phyloP scores from a whole-genome alignment of 1,140 invertebrate species.

The Tetragonula clypearis region DNA sequence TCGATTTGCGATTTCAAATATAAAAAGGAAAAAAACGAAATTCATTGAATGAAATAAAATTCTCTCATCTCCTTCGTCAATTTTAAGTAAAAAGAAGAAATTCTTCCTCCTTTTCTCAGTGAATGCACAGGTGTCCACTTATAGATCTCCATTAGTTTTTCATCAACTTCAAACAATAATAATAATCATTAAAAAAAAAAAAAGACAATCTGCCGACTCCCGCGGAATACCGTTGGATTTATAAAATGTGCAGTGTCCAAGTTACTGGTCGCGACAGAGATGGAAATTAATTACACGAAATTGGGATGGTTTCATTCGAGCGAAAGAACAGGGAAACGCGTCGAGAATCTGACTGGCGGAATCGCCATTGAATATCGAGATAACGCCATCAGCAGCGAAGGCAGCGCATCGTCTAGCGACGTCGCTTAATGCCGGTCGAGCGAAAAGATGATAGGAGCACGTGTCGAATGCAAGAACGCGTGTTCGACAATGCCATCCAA shows the following conservation, averaged over 20 bases:
- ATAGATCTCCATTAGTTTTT: background rate
- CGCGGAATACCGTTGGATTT: too few relatives aligned
- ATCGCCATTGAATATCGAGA: background rate
- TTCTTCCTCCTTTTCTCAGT: background rate
- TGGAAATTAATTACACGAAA: background rate
- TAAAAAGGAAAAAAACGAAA: too few relatives aligned
- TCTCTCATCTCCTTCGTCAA: too few relatives aligned
- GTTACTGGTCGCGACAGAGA: too few relatives aligned
- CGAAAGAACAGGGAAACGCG: background rate
- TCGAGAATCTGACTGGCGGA: background rate
- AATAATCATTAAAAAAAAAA: too few relatives aligned
- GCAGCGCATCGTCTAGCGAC: background rate
- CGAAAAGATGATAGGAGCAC: conserved; percentile 36
- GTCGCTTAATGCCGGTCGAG: conserved; percentile 23
- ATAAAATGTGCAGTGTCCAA: too few relatives aligned
- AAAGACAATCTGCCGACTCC: too few relatives aligned
- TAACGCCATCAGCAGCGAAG: background rate
- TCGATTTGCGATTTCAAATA: background rate
- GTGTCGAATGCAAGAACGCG: conserved; percentile 45
- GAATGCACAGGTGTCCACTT: background rate
- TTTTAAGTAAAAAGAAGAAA: background rate
- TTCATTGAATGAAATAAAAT: too few relatives aligned
- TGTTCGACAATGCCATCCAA: conserved; percentile 29
- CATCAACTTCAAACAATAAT: background rate
- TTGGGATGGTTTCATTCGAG: background rate